phyloP scores from a whole-genome alignment of 2,113 vertebrate species.

The Edolisoma coerulescens region DNA sequence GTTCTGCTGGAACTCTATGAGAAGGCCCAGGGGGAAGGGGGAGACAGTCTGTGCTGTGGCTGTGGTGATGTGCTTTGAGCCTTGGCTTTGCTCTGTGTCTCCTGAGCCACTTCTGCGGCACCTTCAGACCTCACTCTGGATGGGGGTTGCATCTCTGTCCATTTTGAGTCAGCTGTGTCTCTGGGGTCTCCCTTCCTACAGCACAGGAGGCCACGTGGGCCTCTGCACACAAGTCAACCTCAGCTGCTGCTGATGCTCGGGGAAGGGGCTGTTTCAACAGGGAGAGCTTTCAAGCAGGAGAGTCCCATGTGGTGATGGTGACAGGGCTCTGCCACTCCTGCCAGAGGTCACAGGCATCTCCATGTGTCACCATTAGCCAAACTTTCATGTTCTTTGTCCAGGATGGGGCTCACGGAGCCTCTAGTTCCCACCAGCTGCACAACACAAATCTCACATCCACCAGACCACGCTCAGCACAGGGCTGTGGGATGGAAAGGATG shows the following conservation, averaged over 20 bases:
- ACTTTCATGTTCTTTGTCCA: not conserved
- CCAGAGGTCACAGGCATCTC: not conserved
- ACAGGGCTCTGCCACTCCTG: not conserved
- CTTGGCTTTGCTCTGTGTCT: not conserved
- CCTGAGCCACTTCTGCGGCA: not conserved
- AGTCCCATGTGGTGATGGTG: not conserved
- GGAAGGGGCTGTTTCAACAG: not conserved
- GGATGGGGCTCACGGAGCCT: not conserved
- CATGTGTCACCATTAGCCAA: not conserved
- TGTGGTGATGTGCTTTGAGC: not conserved
- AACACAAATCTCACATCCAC: not conserved
- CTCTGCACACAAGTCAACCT: not conserved
- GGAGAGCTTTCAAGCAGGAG: not conserved
- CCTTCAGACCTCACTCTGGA: not conserved
- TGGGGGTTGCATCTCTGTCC: not conserved
- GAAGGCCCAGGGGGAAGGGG: not conserved
- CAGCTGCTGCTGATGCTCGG: not conserved
- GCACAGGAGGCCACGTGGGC: fast-evolving
- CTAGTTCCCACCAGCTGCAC: not conserved
- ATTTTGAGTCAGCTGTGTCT: not conserved
- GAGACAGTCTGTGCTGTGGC: not conserved
- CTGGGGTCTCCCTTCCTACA: not conserved
- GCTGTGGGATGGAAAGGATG: not conserved
- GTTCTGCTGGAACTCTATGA: not conserved
- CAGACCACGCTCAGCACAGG: not conserved